Base-by-base conservation (phyloP, 2,113 vertebrate genomes). In the Procavia capensis region DNA sequence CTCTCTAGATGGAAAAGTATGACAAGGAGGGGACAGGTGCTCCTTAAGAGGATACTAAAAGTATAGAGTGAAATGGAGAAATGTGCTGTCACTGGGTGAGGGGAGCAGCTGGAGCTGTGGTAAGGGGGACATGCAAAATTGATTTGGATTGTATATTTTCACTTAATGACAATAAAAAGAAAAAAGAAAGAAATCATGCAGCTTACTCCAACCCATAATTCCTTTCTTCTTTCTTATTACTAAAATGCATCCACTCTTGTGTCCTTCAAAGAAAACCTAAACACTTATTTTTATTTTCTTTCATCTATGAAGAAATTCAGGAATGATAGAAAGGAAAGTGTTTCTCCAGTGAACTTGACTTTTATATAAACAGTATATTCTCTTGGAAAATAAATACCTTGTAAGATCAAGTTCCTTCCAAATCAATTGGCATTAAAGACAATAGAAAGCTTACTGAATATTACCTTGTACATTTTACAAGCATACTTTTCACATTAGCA, bases 141-240 rank as follows among this genome's bases (percentile, higher is more conserved):
- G n/a, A n/a, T n/a, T n/a, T n/a, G n/a, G n/a, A n/a, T n/a, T n/a
- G n/a, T n/a, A n/a, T n/a, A n/a, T n/a, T n/a, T n/a, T n/a, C n/a
- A n/a, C n/a, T n/a, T n/a, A n/a, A n/a, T n/a, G n/a, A n/a, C n/a
- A n/a, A n/a, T n/a, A n/a, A n/a, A n/a, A n/a, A n/a, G n/a, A n/a
- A n/a, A n/a, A n/a, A n/a, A n/a, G n/a, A n/a, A n/a, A 97, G 78
- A 97, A 98, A 98, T 88, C 97, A 97, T 93, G 74, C 74, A 93
- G 64, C 47, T 7, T 86, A 39, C 22, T 22, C 66, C 31, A 79
- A 39, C 39, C 81, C 29, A 27, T 43, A 9, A 50, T 68, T 25
- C 34, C 59, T 5, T 88, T n/a, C 20, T 91, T 72, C 64, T n/a
- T 86, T 20, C 61, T 61, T 57, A 70, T 75, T 50, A 36, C 39